Evolutionary conservation across 2,888 invertebrate species (phyloP).

Genomic region (Trisateles emortualis): DNA sequence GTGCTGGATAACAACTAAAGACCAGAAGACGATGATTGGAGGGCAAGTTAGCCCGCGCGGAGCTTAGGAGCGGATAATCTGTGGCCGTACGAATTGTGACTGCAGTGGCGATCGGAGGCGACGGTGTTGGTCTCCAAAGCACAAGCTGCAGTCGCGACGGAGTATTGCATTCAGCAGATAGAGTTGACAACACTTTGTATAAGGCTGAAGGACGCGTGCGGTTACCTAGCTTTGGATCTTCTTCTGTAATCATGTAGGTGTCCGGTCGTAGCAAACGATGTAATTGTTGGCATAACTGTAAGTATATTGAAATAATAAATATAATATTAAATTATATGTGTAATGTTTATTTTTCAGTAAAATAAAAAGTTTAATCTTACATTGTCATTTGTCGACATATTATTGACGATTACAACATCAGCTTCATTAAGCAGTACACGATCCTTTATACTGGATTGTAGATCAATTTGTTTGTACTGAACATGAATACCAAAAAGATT

Average conservation of each 20-base stretch:
- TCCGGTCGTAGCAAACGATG: constrained; percentile 28
- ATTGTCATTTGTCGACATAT: constrained; percentile 37
- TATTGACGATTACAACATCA: constrained; percentile 40
- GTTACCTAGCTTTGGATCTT: constrained; percentile 19
- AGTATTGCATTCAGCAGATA: constrained; percentile 10
- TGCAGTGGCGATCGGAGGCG: constrained; percentile 23
- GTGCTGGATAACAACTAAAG: constrained; percentile 28
- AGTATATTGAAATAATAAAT: too few relatives aligned
- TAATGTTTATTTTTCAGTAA: background rate
- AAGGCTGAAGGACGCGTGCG: constrained; percentile 21
- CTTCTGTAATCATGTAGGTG: constrained; percentile 35
- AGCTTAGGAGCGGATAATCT: constrained; percentile 19
- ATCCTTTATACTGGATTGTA: constrained; percentile 7
- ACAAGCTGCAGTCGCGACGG: constrained; percentile 24
- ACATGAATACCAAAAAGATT: constrained; percentile 30
- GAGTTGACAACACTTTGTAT: constrained; percentile 24
- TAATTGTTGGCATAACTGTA: constrained; percentile 27
- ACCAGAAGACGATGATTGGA: constrained; percentile 29
- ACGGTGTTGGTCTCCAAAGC: constrained; percentile 31
- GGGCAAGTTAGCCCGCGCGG: constrained; percentile 17
- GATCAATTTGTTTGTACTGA: constrained; percentile 25
- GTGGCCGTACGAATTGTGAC: constrained; percentile 26
- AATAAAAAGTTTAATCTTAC: constrained; percentile 29
- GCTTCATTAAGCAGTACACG: constrained; percentile 18
- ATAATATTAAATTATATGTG: background rate